Evolutionary conservation across 2,797 vertebrate genomes (phyloP).

Genomic region (Paratrypauchen microcephalus): DNA sequence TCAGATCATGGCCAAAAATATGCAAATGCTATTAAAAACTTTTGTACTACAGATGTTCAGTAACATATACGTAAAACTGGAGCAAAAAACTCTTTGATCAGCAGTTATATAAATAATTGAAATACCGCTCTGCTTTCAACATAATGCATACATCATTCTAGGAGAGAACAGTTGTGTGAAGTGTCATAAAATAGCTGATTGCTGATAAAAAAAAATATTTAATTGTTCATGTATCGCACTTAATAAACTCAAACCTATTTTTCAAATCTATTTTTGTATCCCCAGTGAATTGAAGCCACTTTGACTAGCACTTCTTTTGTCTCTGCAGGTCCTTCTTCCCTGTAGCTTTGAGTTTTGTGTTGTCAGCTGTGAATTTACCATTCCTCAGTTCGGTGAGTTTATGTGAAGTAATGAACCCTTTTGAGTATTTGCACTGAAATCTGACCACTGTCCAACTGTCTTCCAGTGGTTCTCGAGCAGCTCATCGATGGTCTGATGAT

Average conservation of each 20-base stretch:
- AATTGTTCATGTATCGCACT: too few species aligned
- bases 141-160: too few species aligned
- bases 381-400: constrained; percentile 79
- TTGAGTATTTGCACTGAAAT: not conserved
- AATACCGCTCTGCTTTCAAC: too few species aligned
- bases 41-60: too few species aligned
- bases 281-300: not conserved
- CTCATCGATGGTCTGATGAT: constrained; percentile 77
- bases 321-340: constrained; percentile 85
- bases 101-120: too few species aligned
- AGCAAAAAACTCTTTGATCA: too few species aligned
- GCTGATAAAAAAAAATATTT: too few species aligned
- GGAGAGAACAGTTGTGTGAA: too few species aligned
- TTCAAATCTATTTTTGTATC: not conserved
- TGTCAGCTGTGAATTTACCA: constrained; percentile 76
- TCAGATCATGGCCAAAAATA: not conserved
- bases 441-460: not conserved
- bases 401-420: not conserved
- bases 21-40: too few species aligned
- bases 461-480: constrained; percentile 69
- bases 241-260: too few species aligned
- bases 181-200: too few species aligned
- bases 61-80: too few species aligned
- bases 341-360: constrained; percentile 80
- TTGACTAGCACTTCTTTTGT: not conserved